phyloP scores from a whole-genome alignment of 2,113 vertebrate species.

The Chaetodon trifascialis region DNA sequence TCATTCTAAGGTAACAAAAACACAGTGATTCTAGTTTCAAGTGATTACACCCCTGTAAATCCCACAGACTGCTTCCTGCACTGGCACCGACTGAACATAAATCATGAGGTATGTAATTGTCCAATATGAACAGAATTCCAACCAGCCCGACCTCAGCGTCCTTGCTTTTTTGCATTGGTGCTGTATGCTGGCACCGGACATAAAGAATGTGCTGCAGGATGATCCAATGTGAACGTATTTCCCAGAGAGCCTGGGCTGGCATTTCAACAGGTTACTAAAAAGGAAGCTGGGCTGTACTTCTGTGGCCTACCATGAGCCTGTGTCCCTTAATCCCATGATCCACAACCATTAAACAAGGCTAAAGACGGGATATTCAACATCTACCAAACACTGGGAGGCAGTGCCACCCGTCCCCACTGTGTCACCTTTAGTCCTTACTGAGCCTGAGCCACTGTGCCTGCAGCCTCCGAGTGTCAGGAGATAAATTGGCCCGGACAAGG shows the following conservation, averaged over 20 bases:
- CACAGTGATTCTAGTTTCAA: too few species aligned
- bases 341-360: conserved; percentile 66
- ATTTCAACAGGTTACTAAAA: conserved; percentile 58
- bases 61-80: too few species aligned
- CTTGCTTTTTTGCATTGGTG: neutral
- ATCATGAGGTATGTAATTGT: neutral
- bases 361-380: conserved; percentile 57
- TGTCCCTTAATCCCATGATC: conserved; percentile 72
- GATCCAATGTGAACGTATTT: conserved; percentile 1
- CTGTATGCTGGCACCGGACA: neutral
- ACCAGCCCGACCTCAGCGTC: neutral
- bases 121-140: neutral
- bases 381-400: conserved; percentile 39
- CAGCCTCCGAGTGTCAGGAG: neutral
- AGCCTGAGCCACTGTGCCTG: neutral
- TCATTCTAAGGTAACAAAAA: too few species aligned
- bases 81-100: neutral
- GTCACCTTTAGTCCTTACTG: conserved; percentile 27
- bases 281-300: conserved; percentile 31
- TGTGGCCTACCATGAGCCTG: conserved; percentile 32
- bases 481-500: conserved; percentile 34
- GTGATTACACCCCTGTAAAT: too few species aligned
- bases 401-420: conserved; percentile 19
- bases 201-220: neutral
- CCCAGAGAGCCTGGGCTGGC: conserved; percentile 2